Base-by-base conservation (phyloP, 2,888 invertebrate genomes). In the Spicauda simplicius region DNA sequence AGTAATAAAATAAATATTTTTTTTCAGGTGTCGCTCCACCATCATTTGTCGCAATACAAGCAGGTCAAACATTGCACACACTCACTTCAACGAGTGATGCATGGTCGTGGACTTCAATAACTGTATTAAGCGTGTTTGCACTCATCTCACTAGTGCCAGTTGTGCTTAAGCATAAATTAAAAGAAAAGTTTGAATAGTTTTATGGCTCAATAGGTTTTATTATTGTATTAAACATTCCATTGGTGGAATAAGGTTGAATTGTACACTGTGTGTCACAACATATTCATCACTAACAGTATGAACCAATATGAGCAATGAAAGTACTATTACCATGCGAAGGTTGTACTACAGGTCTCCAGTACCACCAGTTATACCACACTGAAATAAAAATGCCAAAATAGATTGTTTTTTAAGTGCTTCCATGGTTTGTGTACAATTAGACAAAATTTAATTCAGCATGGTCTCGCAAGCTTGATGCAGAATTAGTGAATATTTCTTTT, bases 41-140 rank as follows among this genome's bases (percentile, higher is more conserved):
- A 5, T 99, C 99, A 0, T 97, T 99, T 85, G 96, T 99, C 30
- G 99, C 99, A 12, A 99, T 99, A 77, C 98, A 99, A 93, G 98
- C 99, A 12, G 99, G 99, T 14, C 98, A 98, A 83, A 99, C 99
- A 0, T 93, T 99, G 56, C 97, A 99, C 80, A 96, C 97, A 74
- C 94, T 99, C 90, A 97, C 98, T 0, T 97, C 97, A 4, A 97
- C 97, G 0, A 96, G 96, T 75, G 97, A 97, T 75, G 97, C 98
- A 0, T 96, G 98, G 91, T 98, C 98, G 0, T 97, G 97, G 96
- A 96, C 95, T 12, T 98, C 98, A n/a, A 90, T 99, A 63, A 88
- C 95, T 14, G 91, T 98, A 56, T 93, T 99, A 14, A 95, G 95
- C 57, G 81, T 96, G 2, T 97, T 98, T 82, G 98, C 98, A 8